Conservation (phyloP, 2,888 invertebrate genomes). For the Liopterus haemorrhoidalis region DNA sequence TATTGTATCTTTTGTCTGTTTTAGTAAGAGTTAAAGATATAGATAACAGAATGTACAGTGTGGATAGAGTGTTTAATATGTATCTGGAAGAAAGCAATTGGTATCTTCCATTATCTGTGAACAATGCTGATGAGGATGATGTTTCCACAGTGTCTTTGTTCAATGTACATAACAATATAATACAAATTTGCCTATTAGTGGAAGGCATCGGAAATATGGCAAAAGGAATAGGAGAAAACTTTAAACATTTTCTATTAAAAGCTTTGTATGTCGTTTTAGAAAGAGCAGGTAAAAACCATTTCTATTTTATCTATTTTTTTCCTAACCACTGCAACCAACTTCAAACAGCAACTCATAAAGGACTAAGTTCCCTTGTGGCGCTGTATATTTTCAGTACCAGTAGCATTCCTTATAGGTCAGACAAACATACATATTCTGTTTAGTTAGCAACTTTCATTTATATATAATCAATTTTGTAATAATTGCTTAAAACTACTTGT, state of each 20-base stretch:
- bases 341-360: no score
- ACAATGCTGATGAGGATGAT: constrained; percentile 35
- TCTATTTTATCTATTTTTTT: not conserved
- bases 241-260: constrained; percentile 57
- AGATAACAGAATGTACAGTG: constrained; percentile 8
- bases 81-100: constrained; percentile 52
- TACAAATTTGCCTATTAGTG: constrained; percentile 60
- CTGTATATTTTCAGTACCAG: no score
- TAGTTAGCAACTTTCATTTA: no score
- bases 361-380: no score
- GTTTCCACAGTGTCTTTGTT: constrained; percentile 21
- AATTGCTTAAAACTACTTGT: no score
- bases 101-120: constrained; percentile 48
- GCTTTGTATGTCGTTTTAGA: constrained; percentile 64
- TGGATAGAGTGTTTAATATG: constrained; percentile 36
- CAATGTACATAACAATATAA: constrained; percentile 58
- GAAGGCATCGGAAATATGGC: constrained; percentile 67
- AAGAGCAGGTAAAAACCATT: constrained; percentile 54
- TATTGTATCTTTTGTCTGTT: not conserved
- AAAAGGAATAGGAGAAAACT: constrained; percentile 47
- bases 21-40: constrained; percentile 11
- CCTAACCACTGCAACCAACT: no score
- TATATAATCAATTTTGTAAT: no score
- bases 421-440: no score
- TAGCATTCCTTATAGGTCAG: no score